Evolutionary conservation across 2,888 invertebrate genomes (phyloP), one percentile per base, ranked within the genome.

Genomic region (Cryptocheilus praepositus): DNA sequence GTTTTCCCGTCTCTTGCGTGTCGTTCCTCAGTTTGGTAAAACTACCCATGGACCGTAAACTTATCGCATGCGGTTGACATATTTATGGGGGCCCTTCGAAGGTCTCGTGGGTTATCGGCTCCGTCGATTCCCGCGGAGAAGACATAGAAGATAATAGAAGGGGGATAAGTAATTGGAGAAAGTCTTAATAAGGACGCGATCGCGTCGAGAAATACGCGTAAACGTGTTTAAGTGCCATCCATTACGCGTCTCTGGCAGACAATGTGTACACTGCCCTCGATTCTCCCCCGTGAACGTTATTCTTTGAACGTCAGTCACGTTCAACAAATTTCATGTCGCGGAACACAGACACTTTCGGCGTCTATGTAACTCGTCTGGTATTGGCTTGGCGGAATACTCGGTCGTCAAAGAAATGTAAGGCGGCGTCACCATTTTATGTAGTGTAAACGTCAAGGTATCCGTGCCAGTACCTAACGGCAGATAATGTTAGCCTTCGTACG

Each of bases 11-110:
- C 49, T 16, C 19, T 43, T 19, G 44, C 13, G 49, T 19, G 49
- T n/a, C 56, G 36, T 55, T 59, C 36, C 36, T 36, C 36, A 36
- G 36, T 36, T 36, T 36, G 36, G 36, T 36, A 36, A 36, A 36
- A 36, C 36, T 36, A 36, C 36, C 36, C 62, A 13, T 21, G 60
- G 36, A 61, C 61, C 22, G 15, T 45, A 46, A 64, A 61, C 65
- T 71, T 74, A 73, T 74, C 71, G 49, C 60, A n/a, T 25, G 21
- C 21, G 46, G 54, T 4, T 49, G 74, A 66, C 66, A 66, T 74
- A 74, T 73, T 74, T 73, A 74, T 61, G 73, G 59, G 43, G 53
- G 56, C 57, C 53, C 66, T 36, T 46, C 28, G 53, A 21, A 16
- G 46, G 46, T 53, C 64, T 54, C 45, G 36, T 51, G 57, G 56